Evolutionary conservation across 2,888 invertebrate genomes (phyloP).

Genomic region (Ceratothoa steindachneri): DNA sequence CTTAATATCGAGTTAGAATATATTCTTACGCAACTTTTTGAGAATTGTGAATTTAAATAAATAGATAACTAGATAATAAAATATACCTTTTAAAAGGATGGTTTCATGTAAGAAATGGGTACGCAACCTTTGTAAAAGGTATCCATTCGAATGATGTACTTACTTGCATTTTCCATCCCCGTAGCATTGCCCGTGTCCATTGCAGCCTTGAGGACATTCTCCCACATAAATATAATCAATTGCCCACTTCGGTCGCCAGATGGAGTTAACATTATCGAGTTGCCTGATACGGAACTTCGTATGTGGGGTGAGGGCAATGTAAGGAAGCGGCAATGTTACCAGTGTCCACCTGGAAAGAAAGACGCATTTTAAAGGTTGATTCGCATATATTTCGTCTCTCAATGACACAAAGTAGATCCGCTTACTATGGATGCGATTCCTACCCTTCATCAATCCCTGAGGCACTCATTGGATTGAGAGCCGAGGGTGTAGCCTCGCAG

Average conservation of each 20-base stretch:
- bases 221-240: slow-evolving; percentile 55
- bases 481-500: slow-evolving; percentile 50
- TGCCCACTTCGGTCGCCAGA: slow-evolving; percentile 52
- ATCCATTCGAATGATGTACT: slow-evolving; percentile 37
- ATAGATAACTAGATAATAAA: too few relatives aligned
- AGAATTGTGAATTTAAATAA: too few relatives aligned
- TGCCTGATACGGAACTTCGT: slow-evolving; percentile 52
- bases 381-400: not conserved
- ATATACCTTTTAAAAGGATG: too few relatives aligned
- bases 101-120: too few relatives aligned
- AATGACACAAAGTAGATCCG: not conserved
- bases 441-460: slow-evolving; percentile 22
- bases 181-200: slow-evolving; percentile 53
- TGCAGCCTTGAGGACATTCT: slow-evolving; percentile 53
- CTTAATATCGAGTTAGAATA: too few relatives aligned
- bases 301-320: slow-evolving; percentile 51
- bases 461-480: slow-evolving; percentile 48
- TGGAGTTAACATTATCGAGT: slow-evolving; percentile 35
- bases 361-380: not conserved
- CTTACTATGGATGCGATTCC: too few relatives aligned
- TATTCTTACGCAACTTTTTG: too few relatives aligned
- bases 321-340: slow-evolving; percentile 53
- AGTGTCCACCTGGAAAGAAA: slow-evolving; percentile 50
- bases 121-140: too few relatives aligned
- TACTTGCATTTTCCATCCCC: slow-evolving; percentile 52